phyloP scores from a whole-genome alignment of 1,140 invertebrate species.

The Lysiphlebus fabarum region DNA sequence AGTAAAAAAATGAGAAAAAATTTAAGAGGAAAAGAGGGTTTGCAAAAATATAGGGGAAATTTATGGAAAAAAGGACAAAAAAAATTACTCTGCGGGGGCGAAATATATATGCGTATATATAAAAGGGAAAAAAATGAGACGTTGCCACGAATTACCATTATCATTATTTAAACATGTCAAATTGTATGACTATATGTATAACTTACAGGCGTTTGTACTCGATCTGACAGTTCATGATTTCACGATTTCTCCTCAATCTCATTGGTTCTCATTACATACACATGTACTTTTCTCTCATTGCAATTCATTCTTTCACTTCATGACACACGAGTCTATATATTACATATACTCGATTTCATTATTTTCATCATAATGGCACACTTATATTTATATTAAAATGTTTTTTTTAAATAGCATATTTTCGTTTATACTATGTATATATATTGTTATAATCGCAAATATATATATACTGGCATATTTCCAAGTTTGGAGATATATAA shows the following conservation, averaged over 20 bases:
- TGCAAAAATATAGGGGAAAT: constrained; percentile 3
- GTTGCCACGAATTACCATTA: constrained; percentile 41
- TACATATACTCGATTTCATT: too few species aligned
- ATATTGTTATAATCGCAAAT: too few species aligned
- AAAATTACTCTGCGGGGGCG: constrained; percentile 15
- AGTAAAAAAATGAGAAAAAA: constrained; percentile 8
- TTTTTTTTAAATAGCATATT: too few species aligned
- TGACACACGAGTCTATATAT: not conserved
- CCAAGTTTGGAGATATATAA: too few species aligned
- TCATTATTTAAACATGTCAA: constrained; percentile 40
- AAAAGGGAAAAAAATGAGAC: not conserved
- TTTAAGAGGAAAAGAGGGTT: constrained; percentile 2
- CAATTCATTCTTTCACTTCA: not conserved
- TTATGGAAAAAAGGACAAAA: not conserved
- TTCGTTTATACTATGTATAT: too few species aligned
- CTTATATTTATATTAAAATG: too few species aligned
- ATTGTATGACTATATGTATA: not conserved
- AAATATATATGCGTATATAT: too few species aligned
- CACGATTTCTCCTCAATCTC: constrained; percentile 1
- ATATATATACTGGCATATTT: too few species aligned
- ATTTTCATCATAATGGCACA: too few species aligned
- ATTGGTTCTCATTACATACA: too few species aligned
- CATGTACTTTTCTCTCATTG: too few species aligned
- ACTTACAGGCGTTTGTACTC: not conserved
- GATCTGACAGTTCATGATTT: not conserved